Percentiles rank a stretch among this genome's conserved stretches.
These are phyloP conservation scores for Semaprochilodus insignis DNA, from an alignment of 2,797 vertebrate species.

Conservation along the genomic window DNA sequence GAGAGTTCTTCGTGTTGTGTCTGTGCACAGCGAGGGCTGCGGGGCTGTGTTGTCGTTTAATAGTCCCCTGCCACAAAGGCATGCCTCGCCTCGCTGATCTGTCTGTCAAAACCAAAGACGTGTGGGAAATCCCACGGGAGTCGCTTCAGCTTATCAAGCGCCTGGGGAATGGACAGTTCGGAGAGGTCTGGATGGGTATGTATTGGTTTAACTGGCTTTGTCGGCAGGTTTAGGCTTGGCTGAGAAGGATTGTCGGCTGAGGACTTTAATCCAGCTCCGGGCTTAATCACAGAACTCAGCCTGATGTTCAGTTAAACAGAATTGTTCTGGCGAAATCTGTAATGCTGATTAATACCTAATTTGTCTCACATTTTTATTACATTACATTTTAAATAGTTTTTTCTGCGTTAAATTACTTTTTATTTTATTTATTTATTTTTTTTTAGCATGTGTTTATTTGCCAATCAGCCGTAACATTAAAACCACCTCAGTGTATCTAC, in stretches of 20 bases:
- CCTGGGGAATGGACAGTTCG: conserved; percentile 98
- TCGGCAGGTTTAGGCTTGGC: neutral
- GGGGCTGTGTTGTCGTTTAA: conserved; percentile 97
- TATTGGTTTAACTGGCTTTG: conserved; percentile 47
- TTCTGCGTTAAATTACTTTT: too few relatives aligned
- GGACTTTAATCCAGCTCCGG: conserved; percentile 3
- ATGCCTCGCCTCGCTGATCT: conserved; percentile 99
- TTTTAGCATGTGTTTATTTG: too few relatives aligned
- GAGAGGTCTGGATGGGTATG: conserved; percentile 99
- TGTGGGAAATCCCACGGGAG: conserved; percentile 99
- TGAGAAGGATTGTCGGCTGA: conserved; percentile 1
- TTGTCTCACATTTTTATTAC: too few relatives aligned
- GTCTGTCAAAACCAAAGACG: conserved; percentile 99
- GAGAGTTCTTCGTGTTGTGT: neutral
- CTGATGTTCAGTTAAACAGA: too few relatives aligned
- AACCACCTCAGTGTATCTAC: too few relatives aligned
- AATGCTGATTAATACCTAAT: too few relatives aligned
- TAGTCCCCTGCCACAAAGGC: conserved; percentile 98
- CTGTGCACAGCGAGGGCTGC: conserved; percentile 76
- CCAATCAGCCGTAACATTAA: too few relatives aligned
- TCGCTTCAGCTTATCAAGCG: conserved; percentile 99
- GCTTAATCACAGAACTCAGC: conserved; percentile 14
- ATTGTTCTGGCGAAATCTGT: too few relatives aligned
- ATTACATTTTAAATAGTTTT: too few relatives aligned
- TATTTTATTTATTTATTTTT: too few relatives aligned